These are phyloP conservation scores for Bolborhynchus lineola DNA, from an alignment of 2,113 vertebrate species.

Conservation along the genomic window DNA sequence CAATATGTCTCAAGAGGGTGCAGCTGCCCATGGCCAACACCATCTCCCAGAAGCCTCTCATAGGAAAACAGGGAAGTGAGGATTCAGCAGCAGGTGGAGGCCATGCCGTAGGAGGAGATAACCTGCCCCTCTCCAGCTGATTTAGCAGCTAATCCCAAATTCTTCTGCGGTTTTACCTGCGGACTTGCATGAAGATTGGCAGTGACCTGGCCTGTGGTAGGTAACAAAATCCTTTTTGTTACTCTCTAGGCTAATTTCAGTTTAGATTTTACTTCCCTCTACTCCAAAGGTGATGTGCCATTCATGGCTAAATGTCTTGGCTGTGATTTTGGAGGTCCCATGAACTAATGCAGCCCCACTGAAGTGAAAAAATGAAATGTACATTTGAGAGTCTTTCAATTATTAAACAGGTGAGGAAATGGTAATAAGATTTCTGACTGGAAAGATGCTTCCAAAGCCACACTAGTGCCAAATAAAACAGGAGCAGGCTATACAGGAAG, in stretches of 20 bases:
- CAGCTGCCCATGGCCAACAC: not conserved
- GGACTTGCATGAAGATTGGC: accelerated
- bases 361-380: not conserved
- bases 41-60: not conserved
- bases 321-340: accelerated
- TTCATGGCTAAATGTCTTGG: accelerated
- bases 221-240: accelerated
- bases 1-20: accelerated
- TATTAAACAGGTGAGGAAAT: not conserved
- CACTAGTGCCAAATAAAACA: accelerated
- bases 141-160: accelerated
- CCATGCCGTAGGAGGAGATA: accelerated
- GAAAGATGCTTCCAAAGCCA: not conserved
- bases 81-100: too few species aligned
- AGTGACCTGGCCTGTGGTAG: accelerated
- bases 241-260: not conserved
- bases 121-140: too few species aligned
- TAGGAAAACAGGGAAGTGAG: accelerated
- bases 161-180: not conserved
- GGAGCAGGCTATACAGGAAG: accelerated
- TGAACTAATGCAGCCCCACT: not conserved
- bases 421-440: accelerated
- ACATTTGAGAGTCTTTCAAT: accelerated
- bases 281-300: not conserved
- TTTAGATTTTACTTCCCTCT: accelerated